These are phyloP conservation scores for Atrina japonica DNA, from an alignment of 2,888 invertebrate genomes.

Conservation along the genomic window DNA sequence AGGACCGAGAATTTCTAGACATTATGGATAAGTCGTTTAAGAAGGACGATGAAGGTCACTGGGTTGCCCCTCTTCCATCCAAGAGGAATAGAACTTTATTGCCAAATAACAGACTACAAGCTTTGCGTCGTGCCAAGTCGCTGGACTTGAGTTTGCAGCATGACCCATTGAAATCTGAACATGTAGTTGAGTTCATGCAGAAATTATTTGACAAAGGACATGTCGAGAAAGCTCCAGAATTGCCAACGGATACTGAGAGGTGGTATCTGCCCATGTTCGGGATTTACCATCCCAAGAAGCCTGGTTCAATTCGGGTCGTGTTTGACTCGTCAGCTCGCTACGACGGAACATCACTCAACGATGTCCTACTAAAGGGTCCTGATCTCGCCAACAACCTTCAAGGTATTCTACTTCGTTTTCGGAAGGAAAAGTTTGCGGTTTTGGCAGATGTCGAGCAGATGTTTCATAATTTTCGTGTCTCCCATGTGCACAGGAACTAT, in stretches of 20 bases:
- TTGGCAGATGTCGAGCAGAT: conserved; percentile 50
- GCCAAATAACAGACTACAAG: conserved; percentile 39
- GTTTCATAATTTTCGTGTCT: conserved; percentile 47
- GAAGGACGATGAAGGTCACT: conserved; percentile 32
- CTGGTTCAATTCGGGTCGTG: conserved; percentile 39
- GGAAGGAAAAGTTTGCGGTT: conserved; percentile 37
- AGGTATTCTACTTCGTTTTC: conserved; percentile 41
- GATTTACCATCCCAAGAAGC: conserved; percentile 39
- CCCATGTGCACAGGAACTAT: conserved; percentile 36
- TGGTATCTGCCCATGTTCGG: conserved; percentile 53
- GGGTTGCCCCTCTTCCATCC: conserved; percentile 46
- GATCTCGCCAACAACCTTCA: conserved; percentile 43
- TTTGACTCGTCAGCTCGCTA: conserved; percentile 43
- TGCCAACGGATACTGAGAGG: conserved; percentile 27
- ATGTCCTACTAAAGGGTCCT: conserved; percentile 42
- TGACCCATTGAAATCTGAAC: conserved; percentile 37
- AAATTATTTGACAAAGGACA: conserved; percentile 39
- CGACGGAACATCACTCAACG: conserved; percentile 43
- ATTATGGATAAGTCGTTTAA: conserved; percentile 31
- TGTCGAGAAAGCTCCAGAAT: conserved; percentile 43
- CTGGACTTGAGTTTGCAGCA: conserved; percentile 30
- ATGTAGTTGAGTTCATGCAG: conserved; percentile 45
- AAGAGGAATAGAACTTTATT: conserved; percentile 7
- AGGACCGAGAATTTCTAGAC: conserved; percentile 29
- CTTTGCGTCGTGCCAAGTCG: conserved; percentile 25